phyloP scores from a whole-genome alignment of 2,113 vertebrate genomes.

The Todiramphus chloris region DNA sequence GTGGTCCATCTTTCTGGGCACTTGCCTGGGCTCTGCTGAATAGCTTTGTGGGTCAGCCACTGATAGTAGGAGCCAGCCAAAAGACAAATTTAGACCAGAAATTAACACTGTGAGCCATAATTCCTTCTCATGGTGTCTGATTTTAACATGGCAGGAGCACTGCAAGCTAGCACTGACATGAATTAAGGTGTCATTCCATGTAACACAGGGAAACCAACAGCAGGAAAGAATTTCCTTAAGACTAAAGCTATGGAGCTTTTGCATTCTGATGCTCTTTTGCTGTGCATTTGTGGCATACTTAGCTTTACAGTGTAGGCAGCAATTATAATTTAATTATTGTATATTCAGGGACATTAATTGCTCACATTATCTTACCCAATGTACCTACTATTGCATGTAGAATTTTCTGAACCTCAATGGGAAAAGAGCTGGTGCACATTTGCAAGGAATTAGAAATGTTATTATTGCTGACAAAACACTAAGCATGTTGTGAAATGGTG shows the following conservation, averaged over 20 bases:
- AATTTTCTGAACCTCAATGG: constrained; percentile 33
- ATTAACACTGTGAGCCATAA: rapidly evolving
- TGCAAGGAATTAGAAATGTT: constrained; percentile 33
- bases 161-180: background rate
- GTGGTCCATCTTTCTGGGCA: background rate
- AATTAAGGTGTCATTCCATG: background rate
- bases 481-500: background rate
- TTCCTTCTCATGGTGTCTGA: background rate
- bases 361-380: background rate
- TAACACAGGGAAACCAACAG: background rate
- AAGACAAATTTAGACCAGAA: background rate
- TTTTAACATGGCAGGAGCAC: background rate
- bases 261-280: background rate
- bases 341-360: constrained; percentile 12
- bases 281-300: background rate
- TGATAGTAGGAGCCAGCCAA: background rate
- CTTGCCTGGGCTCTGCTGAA: background rate
- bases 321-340: constrained; percentile 1
- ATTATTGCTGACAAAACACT: constrained; percentile 23
- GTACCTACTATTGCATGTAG: background rate
- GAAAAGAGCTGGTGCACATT: constrained; percentile 21
- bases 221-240: background rate
- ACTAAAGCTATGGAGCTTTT: background rate
- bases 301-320: background rate
- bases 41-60: background rate